Evolutionary conservation across 2,113 vertebrate genomes (phyloP).

Genomic region (Gallinago jamesoni): DNA sequence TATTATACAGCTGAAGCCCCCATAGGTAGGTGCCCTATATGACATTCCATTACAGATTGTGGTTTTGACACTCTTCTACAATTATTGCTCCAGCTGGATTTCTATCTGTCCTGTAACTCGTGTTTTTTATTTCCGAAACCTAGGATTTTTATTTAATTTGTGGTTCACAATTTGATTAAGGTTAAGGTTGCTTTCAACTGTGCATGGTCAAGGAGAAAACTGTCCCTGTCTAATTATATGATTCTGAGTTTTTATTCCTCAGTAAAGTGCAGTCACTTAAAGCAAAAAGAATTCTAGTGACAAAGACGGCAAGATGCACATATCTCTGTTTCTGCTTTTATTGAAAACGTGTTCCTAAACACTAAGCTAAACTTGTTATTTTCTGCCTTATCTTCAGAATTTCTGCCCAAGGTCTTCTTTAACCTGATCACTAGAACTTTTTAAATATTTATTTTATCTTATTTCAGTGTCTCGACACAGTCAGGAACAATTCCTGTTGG

Average conservation of each 20-base stretch:
- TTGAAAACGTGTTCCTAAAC: background rate
- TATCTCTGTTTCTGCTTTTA: background rate
- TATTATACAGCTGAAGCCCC: background rate
- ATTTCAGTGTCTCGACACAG: background rate
- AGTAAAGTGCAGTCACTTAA: background rate
- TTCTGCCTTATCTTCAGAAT: background rate
- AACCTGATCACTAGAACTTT: accelerated
- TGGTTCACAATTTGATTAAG: background rate
- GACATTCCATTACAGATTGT: background rate
- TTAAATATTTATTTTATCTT: background rate
- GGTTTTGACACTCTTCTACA: background rate
- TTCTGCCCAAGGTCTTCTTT: background rate
- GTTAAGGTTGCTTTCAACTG: background rate
- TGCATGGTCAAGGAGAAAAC: background rate
- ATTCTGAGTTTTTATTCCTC: background rate
- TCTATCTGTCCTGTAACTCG: background rate
- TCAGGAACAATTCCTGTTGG: background rate
- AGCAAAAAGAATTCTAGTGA: background rate
- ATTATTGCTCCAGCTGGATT: background rate
- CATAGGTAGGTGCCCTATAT: background rate
- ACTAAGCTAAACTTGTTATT: background rate
- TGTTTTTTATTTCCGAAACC: background rate
- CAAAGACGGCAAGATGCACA: background rate
- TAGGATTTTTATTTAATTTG: background rate
- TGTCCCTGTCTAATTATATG: background rate